These are phyloP conservation scores for Gonatopus flavifemur DNA, from an alignment of 1,140 invertebrate species.

Conservation along the genomic window DNA sequence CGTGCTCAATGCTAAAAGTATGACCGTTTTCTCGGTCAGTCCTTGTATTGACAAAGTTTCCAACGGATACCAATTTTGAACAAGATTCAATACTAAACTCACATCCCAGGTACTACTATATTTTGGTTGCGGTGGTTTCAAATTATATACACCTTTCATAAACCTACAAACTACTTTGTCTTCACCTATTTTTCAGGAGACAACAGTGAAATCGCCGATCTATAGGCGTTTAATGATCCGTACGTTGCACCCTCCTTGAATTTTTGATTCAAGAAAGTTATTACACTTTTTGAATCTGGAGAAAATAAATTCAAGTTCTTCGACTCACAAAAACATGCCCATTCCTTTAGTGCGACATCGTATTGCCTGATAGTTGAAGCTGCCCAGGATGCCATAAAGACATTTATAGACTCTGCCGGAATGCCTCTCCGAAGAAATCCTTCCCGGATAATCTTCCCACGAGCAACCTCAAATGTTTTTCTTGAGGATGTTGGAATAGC, in stretches of 20 bases:
- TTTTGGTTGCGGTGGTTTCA: constrained; percentile 25
- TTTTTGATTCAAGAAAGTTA: constrained; percentile 9
- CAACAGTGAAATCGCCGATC: constrained; percentile 26
- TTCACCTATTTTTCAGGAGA: constrained; percentile 16
- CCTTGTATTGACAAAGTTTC: no score
- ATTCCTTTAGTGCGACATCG: constrained; percentile 6
- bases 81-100: constrained; percentile 23
- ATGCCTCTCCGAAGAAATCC: constrained; percentile 5
- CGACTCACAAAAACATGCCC: constrained; percentile 16
- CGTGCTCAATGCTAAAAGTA: constrained; percentile 3
- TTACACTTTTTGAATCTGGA: not conserved
- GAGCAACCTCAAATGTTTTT: not conserved
- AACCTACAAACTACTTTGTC: constrained; percentile 19
- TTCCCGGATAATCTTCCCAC: constrained; percentile 12
- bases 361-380: constrained; percentile 21
- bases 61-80: not conserved
- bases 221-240: constrained; percentile 25
- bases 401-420: not conserved
- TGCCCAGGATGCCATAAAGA: constrained; percentile 10
- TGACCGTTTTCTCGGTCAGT: no score
- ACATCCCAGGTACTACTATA: constrained; percentile 37
- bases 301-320: constrained; percentile 7
- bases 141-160: constrained; percentile 30
- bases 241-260: constrained; percentile 4
- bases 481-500: not conserved